Percentiles rank a stretch among this genome's conserved stretches.
Evolutionary conservation across 1,140 invertebrate species (phyloP).

Genomic region (Lucilia sericata): DNA sequence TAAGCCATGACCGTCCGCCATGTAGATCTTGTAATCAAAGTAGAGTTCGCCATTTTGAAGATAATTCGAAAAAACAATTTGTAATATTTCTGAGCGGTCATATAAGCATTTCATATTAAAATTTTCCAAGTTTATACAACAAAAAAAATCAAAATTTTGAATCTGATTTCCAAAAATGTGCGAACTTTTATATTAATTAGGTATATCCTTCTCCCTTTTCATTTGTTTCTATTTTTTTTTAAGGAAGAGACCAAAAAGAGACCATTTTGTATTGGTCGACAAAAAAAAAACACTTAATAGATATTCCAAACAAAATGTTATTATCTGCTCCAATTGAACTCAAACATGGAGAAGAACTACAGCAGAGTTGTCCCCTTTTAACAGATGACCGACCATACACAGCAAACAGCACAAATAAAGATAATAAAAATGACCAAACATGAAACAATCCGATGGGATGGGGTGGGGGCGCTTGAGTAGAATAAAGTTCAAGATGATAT

Average conservation of each 20-base stretch:
- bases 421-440: slow-evolving; percentile 31
- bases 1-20: too few species aligned
- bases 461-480: background rate
- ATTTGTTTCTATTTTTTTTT: too few species aligned
- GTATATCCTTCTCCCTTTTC: too few species aligned
- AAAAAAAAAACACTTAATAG: background rate
- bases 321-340: background rate
- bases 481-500: background rate
- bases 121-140: too few species aligned
- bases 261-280: background rate
- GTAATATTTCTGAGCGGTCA: too few species aligned
- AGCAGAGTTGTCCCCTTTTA: background rate
- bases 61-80: too few species aligned
- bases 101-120: too few species aligned
- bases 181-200: too few species aligned
- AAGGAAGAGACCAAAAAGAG: background rate
- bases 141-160: too few species aligned
- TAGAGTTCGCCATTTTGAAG: too few species aligned
- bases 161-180: too few species aligned
- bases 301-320: background rate
- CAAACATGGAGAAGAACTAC: background rate
- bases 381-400: background rate
- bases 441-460: background rate
- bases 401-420: background rate
- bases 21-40: too few species aligned